Conservation (phyloP, 2,797 vertebrate species). For the Vireo griseus region DNA sequence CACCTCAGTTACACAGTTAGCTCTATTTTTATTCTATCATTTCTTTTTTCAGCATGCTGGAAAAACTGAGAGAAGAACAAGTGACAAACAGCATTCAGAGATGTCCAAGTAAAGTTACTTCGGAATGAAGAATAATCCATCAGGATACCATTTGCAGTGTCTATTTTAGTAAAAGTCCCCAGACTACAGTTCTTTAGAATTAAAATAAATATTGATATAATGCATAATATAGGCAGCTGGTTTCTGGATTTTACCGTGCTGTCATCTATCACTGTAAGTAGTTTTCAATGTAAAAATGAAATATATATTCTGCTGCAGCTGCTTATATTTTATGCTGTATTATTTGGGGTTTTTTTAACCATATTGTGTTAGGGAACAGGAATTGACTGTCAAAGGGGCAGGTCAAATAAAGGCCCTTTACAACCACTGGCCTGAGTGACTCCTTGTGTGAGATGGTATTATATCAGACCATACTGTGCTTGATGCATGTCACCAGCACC, state of each 20-base stretch:
- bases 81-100: constrained; percentile 32
- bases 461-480: neutral
- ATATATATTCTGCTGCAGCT: constrained; percentile 2
- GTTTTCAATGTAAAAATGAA: constrained; percentile 42
- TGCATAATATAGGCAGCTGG: neutral
- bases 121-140: neutral
- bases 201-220: constrained; percentile 52
- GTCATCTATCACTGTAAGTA: constrained; percentile 30
- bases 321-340: neutral
- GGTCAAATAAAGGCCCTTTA: neutral
- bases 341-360: neutral
- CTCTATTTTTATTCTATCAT: constrained; percentile 44
- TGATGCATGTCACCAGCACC: neutral
- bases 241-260: neutral
- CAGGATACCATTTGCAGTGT: neutral
- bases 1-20: neutral
- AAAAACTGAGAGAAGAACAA: constrained; percentile 18
- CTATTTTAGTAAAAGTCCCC: constrained; percentile 21
- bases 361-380: neutral
- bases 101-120: constrained; percentile 27
- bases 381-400: neutral
- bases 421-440: neutral
- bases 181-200: neutral
- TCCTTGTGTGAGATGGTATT: neutral
- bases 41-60: constrained; percentile 29